Conservation (phyloP, 2,888 invertebrate species). For the Rhagophthalmus giganteus region DNA sequence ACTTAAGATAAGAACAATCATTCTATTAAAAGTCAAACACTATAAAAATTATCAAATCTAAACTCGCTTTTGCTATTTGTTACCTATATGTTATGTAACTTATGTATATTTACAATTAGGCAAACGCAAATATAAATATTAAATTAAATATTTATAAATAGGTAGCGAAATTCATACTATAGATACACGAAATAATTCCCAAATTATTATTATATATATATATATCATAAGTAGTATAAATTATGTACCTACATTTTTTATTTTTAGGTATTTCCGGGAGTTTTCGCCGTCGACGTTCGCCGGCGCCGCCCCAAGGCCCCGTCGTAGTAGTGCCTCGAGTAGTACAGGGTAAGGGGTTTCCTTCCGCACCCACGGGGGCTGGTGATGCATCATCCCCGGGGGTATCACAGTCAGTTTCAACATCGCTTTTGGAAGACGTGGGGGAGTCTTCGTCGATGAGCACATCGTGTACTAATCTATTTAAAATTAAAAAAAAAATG, state of each 20-base stretch:
- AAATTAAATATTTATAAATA: no score
- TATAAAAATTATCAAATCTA: no score
- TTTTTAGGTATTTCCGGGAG: constrained; percentile 89
- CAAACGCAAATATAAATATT: no score
- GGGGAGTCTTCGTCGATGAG: constrained; percentile 80
- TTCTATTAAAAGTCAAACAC: no score
- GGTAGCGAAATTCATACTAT: no score
- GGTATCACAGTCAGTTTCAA: constrained; percentile 59
- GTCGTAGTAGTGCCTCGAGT: constrained; percentile 31
- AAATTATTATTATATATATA: no score
- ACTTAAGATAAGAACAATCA: no score
- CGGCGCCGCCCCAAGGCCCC: constrained; percentile 40
- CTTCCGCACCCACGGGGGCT: constrained; percentile 28
- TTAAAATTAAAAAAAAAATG: constrained; percentile 12
- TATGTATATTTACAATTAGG: no score
- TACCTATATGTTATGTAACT: no score
- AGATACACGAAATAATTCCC: no score
- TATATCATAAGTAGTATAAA: no score
- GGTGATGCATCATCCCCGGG: constrained; percentile 36
- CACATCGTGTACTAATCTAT: constrained; percentile 84
- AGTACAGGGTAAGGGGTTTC: constrained; percentile 10
- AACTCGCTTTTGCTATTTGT: no score
- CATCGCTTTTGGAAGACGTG: constrained; percentile 74
- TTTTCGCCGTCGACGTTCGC: constrained; percentile 75
- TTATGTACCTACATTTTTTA: constrained; percentile 80